A percentile compares a stretch with the other conserved stretches of the same genome.
Evolutionary conservation across 2,888 invertebrate species (phyloP).

Genomic region (Hyalella azteca): DNA sequence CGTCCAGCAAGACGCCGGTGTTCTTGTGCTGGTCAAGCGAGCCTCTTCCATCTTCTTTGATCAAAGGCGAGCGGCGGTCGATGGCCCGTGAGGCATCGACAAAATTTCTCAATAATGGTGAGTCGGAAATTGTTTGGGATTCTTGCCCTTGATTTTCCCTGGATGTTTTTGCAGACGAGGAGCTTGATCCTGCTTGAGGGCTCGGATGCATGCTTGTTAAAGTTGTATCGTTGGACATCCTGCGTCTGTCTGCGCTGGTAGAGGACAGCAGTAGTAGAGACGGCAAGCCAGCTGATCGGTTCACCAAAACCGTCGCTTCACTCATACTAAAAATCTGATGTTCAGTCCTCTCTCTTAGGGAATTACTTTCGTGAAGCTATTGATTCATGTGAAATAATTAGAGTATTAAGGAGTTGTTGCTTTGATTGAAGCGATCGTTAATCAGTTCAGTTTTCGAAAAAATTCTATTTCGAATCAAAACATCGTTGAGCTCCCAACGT

Average conservation of each 20-base stretch:
- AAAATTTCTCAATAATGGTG: conserved; percentile 1
- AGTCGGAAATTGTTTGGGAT: background rate
- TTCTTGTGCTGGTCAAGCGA: background rate
- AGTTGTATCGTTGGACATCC: background rate
- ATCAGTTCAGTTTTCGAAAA: no score
- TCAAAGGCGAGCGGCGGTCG: background rate
- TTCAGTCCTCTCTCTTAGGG: no score
- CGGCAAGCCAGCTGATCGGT: background rate
- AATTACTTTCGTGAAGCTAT: no score
- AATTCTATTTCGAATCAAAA: no score
- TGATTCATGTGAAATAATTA: no score
- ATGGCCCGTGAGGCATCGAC: background rate
- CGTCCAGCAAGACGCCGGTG: background rate
- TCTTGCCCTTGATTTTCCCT: background rate
- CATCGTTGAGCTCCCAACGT: no score
- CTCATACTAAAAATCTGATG: no score
- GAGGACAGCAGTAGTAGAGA: background rate
- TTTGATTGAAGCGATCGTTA: no score
- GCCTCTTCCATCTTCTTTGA: background rate
- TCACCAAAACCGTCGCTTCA: background rate
- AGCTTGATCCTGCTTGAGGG: background rate
- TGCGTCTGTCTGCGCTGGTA: background rate
- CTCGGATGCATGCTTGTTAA: background rate
- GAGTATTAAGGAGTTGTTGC: no score
- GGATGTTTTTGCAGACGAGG: background rate